phyloP scores from a whole-genome alignment of 2,113 vertebrate species.

The Poecile atricapillus region DNA sequence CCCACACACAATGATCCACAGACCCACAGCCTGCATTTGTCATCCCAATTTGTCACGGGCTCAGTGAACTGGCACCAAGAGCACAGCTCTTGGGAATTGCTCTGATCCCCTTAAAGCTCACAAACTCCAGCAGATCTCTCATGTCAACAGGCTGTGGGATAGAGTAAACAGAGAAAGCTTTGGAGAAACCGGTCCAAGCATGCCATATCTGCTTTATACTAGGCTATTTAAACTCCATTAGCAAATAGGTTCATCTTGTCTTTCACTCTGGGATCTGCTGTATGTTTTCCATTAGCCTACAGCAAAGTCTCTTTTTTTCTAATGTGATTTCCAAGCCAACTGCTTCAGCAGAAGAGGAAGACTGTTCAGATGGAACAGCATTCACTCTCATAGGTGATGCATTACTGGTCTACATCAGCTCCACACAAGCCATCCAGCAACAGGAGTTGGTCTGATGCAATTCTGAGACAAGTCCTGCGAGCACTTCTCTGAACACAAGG shows the following conservation, averaged over 20 bases:
- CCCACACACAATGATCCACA: not conserved
- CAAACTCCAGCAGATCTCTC: conserved; percentile 30
- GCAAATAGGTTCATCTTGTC: conserved; percentile 19
- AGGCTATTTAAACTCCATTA: conserved; percentile 46
- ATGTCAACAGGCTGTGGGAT: conserved; percentile 30
- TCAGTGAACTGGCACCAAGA: conserved; percentile 33
- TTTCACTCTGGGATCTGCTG: not conserved
- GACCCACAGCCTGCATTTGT: conserved; percentile 13
- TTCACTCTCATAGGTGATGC: not conserved
- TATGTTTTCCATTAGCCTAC: not conserved
- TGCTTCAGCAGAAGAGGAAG: not conserved
- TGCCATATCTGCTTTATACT: not conserved
- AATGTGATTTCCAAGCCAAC: not conserved
- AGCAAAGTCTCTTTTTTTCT: not conserved
- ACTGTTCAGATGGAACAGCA: not conserved
- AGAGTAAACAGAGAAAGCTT: conserved; percentile 29
- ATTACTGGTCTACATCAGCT: not conserved
- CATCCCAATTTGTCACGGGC: conserved; percentile 38
- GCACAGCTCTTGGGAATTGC: not conserved
- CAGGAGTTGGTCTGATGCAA: not conserved
- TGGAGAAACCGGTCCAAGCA: not conserved
- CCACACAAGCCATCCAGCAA: not conserved
- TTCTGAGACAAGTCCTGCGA: not conserved
- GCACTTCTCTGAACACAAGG: not conserved
- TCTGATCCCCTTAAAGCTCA: conserved; percentile 46